These are phyloP conservation scores for Thymallus thymallus DNA, from an alignment of 2,113 vertebrate species.

Conservation along the genomic window DNA sequence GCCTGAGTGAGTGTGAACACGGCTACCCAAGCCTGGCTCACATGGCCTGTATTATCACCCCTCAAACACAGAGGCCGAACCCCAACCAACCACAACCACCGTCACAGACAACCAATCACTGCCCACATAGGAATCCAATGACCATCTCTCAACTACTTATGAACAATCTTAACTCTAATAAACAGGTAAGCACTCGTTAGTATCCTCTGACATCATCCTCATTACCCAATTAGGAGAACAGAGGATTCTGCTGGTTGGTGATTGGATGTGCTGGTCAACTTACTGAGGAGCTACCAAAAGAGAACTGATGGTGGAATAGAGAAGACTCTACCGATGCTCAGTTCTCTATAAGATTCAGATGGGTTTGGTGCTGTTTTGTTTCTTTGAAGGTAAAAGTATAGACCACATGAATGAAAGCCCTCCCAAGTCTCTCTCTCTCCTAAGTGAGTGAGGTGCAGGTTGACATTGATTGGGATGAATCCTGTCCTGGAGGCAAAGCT, in stretches of 20 bases:
- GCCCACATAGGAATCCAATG: conserved; percentile 27
- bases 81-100: conserved; percentile 3
- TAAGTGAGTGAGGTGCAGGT: neutral
- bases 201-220: conserved; percentile 19
- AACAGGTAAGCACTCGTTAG: conserved; percentile 24
- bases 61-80: conserved; percentile 17
- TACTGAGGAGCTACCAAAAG: conserved; percentile 23
- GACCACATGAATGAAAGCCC: conserved; percentile 17
- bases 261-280: conserved; percentile 36
- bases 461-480: too few relatives aligned
- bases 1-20: neutral
- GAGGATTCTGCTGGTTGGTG: conserved; percentile 60
- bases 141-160: conserved; percentile 21
- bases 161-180: conserved; percentile 29
- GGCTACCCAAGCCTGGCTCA: neutral
- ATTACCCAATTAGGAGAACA: conserved; percentile 30
- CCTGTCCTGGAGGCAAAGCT: too few relatives aligned
- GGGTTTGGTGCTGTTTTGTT: neutral
- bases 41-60: conserved; percentile 22
- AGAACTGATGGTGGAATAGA: conserved; percentile 22
- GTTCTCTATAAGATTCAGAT: conserved; percentile 55
- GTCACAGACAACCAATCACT: neutral
- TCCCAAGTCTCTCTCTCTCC: conserved; percentile 28
- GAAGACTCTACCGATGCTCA: conserved; percentile 1
- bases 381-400: neutral